Evolutionary conservation across 2,797 vertebrate species (phyloP).

Genomic region (Lophius americanus): DNA sequence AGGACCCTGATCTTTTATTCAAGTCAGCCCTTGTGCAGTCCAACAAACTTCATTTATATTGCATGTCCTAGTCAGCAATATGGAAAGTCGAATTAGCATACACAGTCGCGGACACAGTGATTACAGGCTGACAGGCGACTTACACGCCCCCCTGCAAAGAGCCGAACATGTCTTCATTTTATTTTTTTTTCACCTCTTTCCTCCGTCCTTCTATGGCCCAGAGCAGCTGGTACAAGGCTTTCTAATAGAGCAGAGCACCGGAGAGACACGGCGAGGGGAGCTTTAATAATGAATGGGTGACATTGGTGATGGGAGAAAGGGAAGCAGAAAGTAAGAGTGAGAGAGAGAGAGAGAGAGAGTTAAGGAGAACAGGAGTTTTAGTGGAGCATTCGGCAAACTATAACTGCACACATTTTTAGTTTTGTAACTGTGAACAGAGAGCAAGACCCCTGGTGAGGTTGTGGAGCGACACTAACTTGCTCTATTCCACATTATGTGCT

Average conservation of each 20-base stretch:
- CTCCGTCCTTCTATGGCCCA: conserved; percentile 72
- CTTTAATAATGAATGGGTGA: conserved; percentile 81
- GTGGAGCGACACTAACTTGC: too few relatives aligned
- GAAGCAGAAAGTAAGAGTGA: neutral
- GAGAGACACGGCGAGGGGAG: conserved; percentile 65
- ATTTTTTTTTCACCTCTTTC: conserved; percentile 75
- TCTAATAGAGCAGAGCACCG: conserved; percentile 74
- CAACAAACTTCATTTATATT: conserved; percentile 94
- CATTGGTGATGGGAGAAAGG: conserved; percentile 60
- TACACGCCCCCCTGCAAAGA: conserved; percentile 92
- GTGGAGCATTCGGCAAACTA: conserved; percentile 19
- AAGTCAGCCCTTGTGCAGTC: conserved; percentile 83
- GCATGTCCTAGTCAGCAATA: conserved; percentile 93
- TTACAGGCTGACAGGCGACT: conserved; percentile 93
- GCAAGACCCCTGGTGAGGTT: too few relatives aligned
- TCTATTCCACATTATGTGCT: too few relatives aligned
- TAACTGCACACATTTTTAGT: conserved; percentile 1
- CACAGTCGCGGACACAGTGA: conserved; percentile 90
- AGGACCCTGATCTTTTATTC: conserved; percentile 79
- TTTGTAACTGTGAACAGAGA: too few relatives aligned
- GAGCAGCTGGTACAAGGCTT: conserved; percentile 75
- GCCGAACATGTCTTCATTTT: conserved; percentile 84
- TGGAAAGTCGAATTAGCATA: conserved; percentile 91
- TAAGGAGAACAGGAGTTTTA: conserved; percentile 38
- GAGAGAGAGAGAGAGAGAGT: conserved; percentile 20